Evolutionary conservation across 2,888 invertebrate genomes (phyloP).

Genomic region (Trichopria drosophilae): DNA sequence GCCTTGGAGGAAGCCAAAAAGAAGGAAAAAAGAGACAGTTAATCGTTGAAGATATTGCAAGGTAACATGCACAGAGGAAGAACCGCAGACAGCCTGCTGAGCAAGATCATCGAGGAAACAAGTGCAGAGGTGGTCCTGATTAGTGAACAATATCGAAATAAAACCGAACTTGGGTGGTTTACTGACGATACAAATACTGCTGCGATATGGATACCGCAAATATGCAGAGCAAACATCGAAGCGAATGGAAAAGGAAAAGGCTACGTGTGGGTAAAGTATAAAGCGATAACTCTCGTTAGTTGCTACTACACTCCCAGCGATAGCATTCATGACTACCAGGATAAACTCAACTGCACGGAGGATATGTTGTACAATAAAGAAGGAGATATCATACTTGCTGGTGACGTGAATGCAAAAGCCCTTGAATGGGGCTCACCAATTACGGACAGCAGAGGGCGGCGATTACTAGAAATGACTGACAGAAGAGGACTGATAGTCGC

Average conservation of each 20-base stretch:
- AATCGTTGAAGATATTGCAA: slow-evolving; percentile 10
- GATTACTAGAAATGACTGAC: no score
- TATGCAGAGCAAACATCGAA: background rate
- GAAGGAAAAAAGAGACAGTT: slow-evolving; percentile 12
- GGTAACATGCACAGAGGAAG: slow-evolving; percentile 17
- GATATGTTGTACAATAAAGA: slow-evolving; percentile 11
- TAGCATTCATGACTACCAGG: slow-evolving; percentile 4
- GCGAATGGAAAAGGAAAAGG: slow-evolving; percentile 2
- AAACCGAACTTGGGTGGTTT: no score
- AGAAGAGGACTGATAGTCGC: no score
- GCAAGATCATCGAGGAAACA: slow-evolving; percentile 11
- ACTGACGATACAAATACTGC: slow-evolving; percentile 10
- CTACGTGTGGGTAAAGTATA: slow-evolving; percentile 9
- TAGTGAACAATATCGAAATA: slow-evolving; percentile 8
- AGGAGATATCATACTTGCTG: slow-evolving; percentile 8
- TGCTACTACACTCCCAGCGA: slow-evolving; percentile 16
- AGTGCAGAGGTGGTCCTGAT: slow-evolving; percentile 9
- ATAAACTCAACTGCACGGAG: slow-evolving; percentile 8
- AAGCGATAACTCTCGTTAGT: slow-evolving; percentile 11
- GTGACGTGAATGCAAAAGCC: slow-evolving; percentile 12
- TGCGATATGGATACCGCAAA: slow-evolving; percentile 14
- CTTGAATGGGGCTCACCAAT: slow-evolving; percentile 34
- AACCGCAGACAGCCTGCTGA: slow-evolving; percentile 12
- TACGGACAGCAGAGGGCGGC: no score
- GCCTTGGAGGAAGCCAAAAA: slow-evolving; percentile 13